Conservation (phyloP, 2,113 vertebrate species). For the Meriones unguiculatus region DNA sequence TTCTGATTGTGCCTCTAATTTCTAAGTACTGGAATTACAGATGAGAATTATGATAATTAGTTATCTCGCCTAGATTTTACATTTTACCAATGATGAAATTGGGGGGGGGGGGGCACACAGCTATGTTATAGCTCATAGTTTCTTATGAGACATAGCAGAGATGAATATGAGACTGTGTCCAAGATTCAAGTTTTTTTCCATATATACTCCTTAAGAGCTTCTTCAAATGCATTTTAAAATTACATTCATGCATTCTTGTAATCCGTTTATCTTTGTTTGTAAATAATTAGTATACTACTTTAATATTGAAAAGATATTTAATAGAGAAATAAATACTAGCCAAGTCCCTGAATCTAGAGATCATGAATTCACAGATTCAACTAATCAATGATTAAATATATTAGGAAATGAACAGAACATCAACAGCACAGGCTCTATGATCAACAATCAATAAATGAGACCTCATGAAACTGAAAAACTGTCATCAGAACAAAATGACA, state of each 20-base stretch:
- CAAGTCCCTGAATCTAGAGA: neutral
- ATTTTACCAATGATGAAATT: conserved; percentile 43
- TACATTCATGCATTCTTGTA: neutral
- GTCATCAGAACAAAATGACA: no score
- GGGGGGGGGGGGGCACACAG: neutral
- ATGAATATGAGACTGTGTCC: conserved; percentile 5
- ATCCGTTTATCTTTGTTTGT: neutral
- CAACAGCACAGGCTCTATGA: no score
- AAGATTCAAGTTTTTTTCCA: neutral
- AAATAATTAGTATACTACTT: neutral
- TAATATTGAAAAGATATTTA: neutral
- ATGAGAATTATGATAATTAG: neutral
- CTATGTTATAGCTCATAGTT: neutral
- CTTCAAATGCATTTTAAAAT: neutral
- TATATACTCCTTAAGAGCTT: conserved; percentile 10
- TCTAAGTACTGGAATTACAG: neutral
- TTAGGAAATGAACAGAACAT: neutral
- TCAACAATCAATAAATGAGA: no score
- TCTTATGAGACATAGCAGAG: conserved; percentile 19
- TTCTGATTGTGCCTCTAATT: neutral
- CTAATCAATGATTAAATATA: neutral
- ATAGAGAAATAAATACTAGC: neutral
- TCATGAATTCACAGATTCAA: neutral
- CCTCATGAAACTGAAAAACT: no score
- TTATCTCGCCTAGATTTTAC: neutral